Conservation (phyloP, 2,113 vertebrate genomes). For the Oenanthe oenanthe region DNA sequence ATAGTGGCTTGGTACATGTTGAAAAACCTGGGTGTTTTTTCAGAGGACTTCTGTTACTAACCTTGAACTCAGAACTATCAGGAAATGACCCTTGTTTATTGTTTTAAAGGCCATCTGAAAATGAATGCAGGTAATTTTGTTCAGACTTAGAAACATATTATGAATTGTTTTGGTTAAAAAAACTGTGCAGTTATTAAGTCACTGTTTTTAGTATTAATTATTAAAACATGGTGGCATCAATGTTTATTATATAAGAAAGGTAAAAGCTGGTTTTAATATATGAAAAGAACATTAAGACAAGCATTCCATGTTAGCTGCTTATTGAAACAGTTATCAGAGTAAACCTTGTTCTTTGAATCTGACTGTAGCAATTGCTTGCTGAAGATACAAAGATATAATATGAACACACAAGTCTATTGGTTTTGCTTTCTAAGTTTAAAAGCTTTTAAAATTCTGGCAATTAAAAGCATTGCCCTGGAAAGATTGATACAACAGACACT, state of each 20-base stretch:
- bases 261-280: background rate
- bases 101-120: background rate
- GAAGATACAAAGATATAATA: background rate
- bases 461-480: background rate
- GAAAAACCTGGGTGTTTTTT: background rate
- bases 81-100: background rate
- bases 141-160: background rate
- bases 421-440: background rate
- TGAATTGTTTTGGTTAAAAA: background rate
- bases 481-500: background rate
- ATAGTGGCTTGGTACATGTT: background rate
- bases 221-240: background rate
- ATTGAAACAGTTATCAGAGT: conserved; percentile 30
- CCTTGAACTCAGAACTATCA: background rate
- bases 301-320: conserved; percentile 13
- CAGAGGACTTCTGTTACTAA: background rate
- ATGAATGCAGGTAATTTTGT: background rate
- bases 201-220: background rate
- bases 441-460: background rate
- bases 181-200: background rate
- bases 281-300: background rate
- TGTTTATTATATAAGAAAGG: background rate
- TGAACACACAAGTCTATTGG: background rate
- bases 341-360: background rate
- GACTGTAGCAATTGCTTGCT: background rate